These are phyloP conservation scores for Cryptomyrus ogoouensis DNA, from an alignment of 2,113 vertebrate genomes.

Conservation along the genomic window DNA sequence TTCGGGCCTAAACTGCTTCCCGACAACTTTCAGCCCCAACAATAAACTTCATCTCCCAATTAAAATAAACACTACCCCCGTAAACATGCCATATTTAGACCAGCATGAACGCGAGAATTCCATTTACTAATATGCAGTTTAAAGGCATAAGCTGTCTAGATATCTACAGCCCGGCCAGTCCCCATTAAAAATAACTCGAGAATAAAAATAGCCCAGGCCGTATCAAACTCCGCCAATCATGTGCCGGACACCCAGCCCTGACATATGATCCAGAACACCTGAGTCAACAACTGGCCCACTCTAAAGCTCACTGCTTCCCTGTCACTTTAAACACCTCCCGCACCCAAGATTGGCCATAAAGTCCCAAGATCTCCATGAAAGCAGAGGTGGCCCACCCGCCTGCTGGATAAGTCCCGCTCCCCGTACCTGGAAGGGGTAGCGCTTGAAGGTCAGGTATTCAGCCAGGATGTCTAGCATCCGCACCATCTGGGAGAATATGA, in stretches of 20 bases:
- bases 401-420: background rate
- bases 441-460: conserved; percentile 86
- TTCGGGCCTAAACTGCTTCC: background rate
- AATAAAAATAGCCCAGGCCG: conserved; percentile 74
- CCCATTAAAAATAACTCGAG: conserved; percentile 56
- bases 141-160: conserved; percentile 26
- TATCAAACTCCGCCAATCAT: conserved; percentile 32
- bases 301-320: conserved; percentile 9
- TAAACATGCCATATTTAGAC: background rate
- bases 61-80: background rate
- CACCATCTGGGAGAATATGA: conserved; percentile 99
- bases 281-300: conserved; percentile 16
- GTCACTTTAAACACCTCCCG: conserved; percentile 24
- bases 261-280: conserved; percentile 41
- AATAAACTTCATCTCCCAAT: background rate
- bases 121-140: background rate
- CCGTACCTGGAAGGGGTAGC: conserved; percentile 89
- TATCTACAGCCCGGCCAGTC: conserved; percentile 31
- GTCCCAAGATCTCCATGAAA: background rate
- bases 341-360: background rate
- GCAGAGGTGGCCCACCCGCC: background rate
- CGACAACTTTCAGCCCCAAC: background rate
- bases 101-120: background rate
- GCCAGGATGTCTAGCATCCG: conserved; percentile 97
- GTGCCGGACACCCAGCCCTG: conserved; percentile 40